phyloP scores from a whole-genome alignment of 2,888 invertebrate species.

The Troglohyphantes excavatus region DNA sequence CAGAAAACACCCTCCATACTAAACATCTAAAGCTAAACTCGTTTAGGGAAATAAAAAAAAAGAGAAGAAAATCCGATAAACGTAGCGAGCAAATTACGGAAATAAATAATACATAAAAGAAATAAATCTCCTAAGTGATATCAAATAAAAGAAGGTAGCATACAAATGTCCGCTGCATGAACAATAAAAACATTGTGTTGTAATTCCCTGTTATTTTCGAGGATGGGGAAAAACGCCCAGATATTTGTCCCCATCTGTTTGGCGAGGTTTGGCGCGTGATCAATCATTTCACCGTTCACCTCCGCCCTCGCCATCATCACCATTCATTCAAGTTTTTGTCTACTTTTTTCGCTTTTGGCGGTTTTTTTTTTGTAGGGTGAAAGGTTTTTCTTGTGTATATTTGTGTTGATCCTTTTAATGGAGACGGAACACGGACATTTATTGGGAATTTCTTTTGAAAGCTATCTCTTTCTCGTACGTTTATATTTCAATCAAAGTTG shows the following conservation, averaged over 20 bases:
- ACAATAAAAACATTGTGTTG: neutral
- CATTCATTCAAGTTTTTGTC: neutral
- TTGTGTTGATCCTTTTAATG: conserved; percentile 1
- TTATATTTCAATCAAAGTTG: neutral
- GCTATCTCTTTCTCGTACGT: neutral
- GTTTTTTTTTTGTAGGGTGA: neutral
- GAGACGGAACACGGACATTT: conserved; percentile 1
- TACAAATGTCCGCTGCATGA: neutral
- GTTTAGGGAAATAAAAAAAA: neutral
- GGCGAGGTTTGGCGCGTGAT: conserved; percentile 1
- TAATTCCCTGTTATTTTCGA: neutral
- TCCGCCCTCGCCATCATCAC: neutral
- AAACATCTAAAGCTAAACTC: neutral
- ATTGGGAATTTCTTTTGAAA: neutral
- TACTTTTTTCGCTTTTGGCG: neutral
- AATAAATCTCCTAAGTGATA: neutral
- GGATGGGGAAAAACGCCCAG: neutral
- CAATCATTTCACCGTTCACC: neutral
- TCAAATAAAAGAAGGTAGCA: conserved; percentile 4
- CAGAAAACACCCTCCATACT: too few species aligned
- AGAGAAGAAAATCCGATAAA: neutral
- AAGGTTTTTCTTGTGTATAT: neutral
- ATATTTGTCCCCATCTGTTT: conserved; percentile 9
- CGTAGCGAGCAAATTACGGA: neutral
- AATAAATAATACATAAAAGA: conserved; percentile 6